Evolutionary conservation across 1,140 invertebrate genomes (phyloP), one percentile per base, ranked within the genome.

Genomic region (Wiebesia pumilae): DNA sequence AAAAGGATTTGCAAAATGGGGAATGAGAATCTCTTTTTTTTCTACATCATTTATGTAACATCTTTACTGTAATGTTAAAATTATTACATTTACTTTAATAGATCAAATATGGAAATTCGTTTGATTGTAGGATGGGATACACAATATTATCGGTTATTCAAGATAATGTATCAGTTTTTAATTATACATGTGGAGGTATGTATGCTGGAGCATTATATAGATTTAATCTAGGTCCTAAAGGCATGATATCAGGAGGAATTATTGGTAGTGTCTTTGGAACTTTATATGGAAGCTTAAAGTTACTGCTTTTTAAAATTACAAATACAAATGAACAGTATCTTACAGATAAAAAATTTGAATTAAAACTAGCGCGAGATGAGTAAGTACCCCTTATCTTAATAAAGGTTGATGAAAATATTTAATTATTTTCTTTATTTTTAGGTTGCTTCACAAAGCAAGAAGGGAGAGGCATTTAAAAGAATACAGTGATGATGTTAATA

Each of bases 1-100:
- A 10, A 96, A 94, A 92, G 96, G 96, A n/a, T 96, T 95, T n/a
- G 94, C 92, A 16, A 94, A 94, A 89, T 96, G 95, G 94, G 95
- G 95, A 27, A 95, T 94, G 95, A 95, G 95, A 89, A 87, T 97
- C 62, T 94, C 93, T 4, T 87, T 95, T 3, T 97, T 97, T 89
- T 94, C 94, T 83, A 94, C 94, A 14, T 91, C 94, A 2, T 97
- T 96, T 93, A 94, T 95, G 96, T 96, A 94, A 94, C 92, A 83
- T 27, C 21, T 65, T 38, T 83, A 6, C 21, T 84, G 69, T 51
- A 30, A 75, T 81, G 27, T 62, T 27, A 27, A 62, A 27, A 27
- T 62, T 0, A 4, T 62, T 27, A 27, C 24, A 27, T 62, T 62
- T 14, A 27, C 10, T 62, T 27, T 62, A 4, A 62, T 27, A 27